phyloP scores from a whole-genome alignment of 2,888 invertebrate genomes.

The Pyrrhia umbra region DNA sequence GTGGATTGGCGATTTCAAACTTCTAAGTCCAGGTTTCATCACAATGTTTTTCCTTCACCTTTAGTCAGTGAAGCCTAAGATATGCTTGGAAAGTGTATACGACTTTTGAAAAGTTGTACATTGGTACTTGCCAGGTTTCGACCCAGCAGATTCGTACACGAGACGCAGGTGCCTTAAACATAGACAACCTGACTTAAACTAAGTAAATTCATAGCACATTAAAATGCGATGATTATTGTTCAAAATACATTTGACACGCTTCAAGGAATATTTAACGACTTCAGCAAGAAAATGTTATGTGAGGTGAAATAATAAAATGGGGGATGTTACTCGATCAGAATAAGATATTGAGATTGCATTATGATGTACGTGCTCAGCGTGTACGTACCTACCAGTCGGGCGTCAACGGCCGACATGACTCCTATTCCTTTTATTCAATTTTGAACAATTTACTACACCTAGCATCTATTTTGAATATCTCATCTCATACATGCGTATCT shows the following conservation, averaged over 20 bases:
- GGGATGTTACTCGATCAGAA: constrained; percentile 7
- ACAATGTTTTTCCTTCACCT: too few species aligned
- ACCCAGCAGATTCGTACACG: too few species aligned
- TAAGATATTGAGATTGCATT: constrained; percentile 12
- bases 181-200: too few species aligned
- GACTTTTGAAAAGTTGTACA: too few species aligned
- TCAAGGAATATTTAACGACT: constrained; percentile 13
- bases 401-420: constrained; percentile 11
- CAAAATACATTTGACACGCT: neutral
- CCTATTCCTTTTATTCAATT: constrained; percentile 34
- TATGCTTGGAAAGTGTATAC: too few species aligned
- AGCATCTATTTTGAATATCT: constrained; percentile 48
- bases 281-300: constrained; percentile 16
- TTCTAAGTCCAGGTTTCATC: too few species aligned
- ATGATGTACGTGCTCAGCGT: neutral
- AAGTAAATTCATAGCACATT: too few species aligned
- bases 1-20: too few species aligned
- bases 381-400: constrained; percentile 6
- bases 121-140: too few species aligned
- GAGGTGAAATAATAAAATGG: constrained; percentile 23
- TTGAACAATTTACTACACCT: constrained; percentile 31
- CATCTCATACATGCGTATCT: constrained; percentile 45
- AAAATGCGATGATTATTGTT: neutral
- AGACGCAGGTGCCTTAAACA: too few species aligned
- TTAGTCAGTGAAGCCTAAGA: too few species aligned